These are phyloP conservation scores for Orthosia gothica DNA, from an alignment of 2,888 invertebrate genomes.

Conservation along the genomic window DNA sequence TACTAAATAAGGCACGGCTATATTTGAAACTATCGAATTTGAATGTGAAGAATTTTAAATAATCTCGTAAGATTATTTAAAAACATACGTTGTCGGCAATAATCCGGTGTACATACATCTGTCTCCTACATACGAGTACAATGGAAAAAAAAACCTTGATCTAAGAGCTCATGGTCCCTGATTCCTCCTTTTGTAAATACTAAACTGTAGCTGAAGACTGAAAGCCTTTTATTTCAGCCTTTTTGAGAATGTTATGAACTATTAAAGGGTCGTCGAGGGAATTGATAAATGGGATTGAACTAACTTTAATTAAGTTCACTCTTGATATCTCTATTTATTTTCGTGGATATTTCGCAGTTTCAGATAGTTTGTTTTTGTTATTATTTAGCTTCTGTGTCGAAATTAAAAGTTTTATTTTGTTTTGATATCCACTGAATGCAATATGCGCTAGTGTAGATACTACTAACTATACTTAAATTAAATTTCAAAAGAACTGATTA, in stretches of 20 bases:
- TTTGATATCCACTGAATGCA: background rate
- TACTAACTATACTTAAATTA: background rate
- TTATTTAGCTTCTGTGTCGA: constrained; percentile 11
- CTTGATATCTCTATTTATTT: constrained; percentile 8
- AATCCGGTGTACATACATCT: too few relatives aligned
- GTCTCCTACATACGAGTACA: too few relatives aligned
- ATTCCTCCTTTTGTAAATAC: constrained; percentile 54
- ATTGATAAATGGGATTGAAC: constrained; percentile 47
- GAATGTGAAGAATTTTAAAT: too few relatives aligned
- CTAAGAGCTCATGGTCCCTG: background rate
- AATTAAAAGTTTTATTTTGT: constrained; percentile 17
- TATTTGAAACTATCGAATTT: too few relatives aligned
- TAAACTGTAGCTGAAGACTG: constrained; percentile 41
- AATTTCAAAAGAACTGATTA: background rate
- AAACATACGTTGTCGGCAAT: too few relatives aligned
- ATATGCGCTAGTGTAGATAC: background rate
- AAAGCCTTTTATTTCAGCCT: constrained; percentile 46
- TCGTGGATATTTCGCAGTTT: constrained; percentile 3
- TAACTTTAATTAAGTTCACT: constrained; percentile 38
- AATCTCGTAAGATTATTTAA: too few relatives aligned
- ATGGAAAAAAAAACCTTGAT: too few relatives aligned
- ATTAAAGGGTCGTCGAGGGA: constrained; percentile 40
- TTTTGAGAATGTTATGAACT: constrained; percentile 46
- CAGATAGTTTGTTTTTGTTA: constrained; percentile 14
- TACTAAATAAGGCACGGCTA: too few relatives aligned